Base-by-base conservation (phyloP, 2,888 invertebrate species). In the Amorpha juglandis region DNA sequence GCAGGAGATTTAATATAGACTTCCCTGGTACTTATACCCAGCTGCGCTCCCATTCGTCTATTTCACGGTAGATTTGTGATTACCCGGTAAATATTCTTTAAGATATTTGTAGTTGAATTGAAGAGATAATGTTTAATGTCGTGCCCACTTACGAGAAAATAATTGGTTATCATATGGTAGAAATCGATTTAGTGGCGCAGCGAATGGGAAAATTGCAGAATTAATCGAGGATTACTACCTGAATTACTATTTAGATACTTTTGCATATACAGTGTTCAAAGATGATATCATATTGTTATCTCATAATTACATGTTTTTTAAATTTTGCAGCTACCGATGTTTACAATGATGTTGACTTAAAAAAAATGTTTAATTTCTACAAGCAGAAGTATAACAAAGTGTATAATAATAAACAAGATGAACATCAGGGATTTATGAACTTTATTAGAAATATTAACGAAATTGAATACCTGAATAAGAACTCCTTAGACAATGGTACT, bases 1-100 rank as follows among this genome's bases (percentile, higher is more conserved):
- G 80, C 77, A 75, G 78, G 77, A 86, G 86, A 87, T 87, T 87
- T 86, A 84, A 84, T 86, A 84, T 81, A 81, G 81, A 79, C 75
- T 79, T 75, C 78, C 76, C 71, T 71, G 74, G 76, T 76, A 78
- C 78, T 82, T 82, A 82, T 78, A 78, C 75, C 71, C 78, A 75
- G 77, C 74, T 74, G 77, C 76, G 76, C 74, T 78, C 76, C 73
- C 76, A 78, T 78, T 79, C 74, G 74, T 75, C 74, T 78, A 78
- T 81, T 81, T 81, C 78, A 85, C 76, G 82, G 77, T 68, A 78
- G 79, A 83, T 84, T 84, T 80, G 76, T 77, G 77, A 78, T 84
- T 80, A 79, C 74, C 71, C 74, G 71, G 68, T 50, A 48, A 55
- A 58, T 38, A 48, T 58, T 58, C 48, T 19, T 58, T 58, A 38